Evolutionary conservation across 2,888 invertebrate genomes (phyloP).

Genomic region (Eristalis arbustorum): DNA sequence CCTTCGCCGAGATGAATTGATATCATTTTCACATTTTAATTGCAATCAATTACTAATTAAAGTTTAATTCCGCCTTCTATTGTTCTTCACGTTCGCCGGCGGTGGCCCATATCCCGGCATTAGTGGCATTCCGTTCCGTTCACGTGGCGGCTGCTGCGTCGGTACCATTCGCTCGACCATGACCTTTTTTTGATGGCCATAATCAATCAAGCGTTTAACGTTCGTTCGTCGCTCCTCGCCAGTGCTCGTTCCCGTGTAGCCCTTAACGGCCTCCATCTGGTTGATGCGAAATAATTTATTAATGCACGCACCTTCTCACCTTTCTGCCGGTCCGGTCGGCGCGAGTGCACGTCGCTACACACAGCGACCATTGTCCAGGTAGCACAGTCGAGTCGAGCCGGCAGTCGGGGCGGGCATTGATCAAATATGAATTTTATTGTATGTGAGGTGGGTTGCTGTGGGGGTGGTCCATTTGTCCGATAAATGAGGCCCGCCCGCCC

Average conservation of each 20-base stretch:
- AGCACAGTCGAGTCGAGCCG: not conserved
- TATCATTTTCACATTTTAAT: conserved; percentile 7
- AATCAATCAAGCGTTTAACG: conserved; percentile 61
- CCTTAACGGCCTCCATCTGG: conserved; percentile 9
- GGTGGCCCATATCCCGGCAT: conserved; percentile 18
- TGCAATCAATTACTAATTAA: conserved; percentile 9
- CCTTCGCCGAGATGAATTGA: not conserved
- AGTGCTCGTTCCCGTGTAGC: not conserved
- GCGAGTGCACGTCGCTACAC: not conserved
- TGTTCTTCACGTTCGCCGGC: not conserved
- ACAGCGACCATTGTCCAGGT: conserved; percentile 25
- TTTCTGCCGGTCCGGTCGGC: not conserved
- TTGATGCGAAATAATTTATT: conserved; percentile 38
- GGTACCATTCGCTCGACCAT: conserved; percentile 43
- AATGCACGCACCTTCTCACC: conserved; percentile 12
- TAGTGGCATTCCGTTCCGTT: conserved; percentile 7
- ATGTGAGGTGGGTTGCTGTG: not conserved
- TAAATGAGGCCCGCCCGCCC: conserved; percentile 20
- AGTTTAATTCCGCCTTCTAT: conserved; percentile 22
- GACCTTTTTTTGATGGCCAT: conserved; percentile 53
- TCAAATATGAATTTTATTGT: conserved; percentile 61
- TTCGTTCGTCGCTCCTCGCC: not conserved
- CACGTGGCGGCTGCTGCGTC: not conserved
- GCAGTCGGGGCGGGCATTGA: conserved; percentile 37
- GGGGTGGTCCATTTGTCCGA: conserved; percentile 15